Conservation (phyloP, 2,888 invertebrate genomes). For the Stenichneumon culpator region DNA sequence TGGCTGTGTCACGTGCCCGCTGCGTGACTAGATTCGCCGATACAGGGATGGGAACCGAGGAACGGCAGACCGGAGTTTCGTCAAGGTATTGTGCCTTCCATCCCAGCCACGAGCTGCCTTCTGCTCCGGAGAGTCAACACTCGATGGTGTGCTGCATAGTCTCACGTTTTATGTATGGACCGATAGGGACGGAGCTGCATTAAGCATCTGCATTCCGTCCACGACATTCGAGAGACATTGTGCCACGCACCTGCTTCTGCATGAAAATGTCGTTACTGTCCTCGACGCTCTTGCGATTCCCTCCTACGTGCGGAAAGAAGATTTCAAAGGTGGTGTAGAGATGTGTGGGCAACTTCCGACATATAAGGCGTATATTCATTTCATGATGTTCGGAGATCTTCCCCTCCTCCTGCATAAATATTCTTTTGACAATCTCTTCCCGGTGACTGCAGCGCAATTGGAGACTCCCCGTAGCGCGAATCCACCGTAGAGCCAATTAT, state of each 20-base stretch:
- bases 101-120: slow-evolving; percentile 33
- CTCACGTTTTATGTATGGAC: slow-evolving; percentile 34
- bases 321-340: not conserved
- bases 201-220: slow-evolving; percentile 56
- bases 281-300: not conserved
- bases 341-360: not conserved
- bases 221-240: slow-evolving; percentile 41
- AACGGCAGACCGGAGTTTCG: slow-evolving; percentile 41
- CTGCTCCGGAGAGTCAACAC: slow-evolving; percentile 29
- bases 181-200: slow-evolving; percentile 26
- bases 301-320: not conserved
- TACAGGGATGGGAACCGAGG: slow-evolving; percentile 31
- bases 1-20: slow-evolving; percentile 66
- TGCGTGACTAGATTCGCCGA: slow-evolving; percentile 69
- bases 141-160: slow-evolving; percentile 30
- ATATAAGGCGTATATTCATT: not conserved
- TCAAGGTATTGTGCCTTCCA: slow-evolving; percentile 58
- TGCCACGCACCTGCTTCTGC: slow-evolving; percentile 33
- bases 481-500: slow-evolving; percentile 9
- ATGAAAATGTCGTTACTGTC: slow-evolving; percentile 52
- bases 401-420: not conserved
- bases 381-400: not conserved
- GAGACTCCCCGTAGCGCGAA: not conserved
- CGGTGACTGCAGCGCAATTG: not conserved
- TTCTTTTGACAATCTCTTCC: not conserved